phyloP scores from a whole-genome alignment of 2,888 invertebrate species.

The Monochamus alternatus region DNA sequence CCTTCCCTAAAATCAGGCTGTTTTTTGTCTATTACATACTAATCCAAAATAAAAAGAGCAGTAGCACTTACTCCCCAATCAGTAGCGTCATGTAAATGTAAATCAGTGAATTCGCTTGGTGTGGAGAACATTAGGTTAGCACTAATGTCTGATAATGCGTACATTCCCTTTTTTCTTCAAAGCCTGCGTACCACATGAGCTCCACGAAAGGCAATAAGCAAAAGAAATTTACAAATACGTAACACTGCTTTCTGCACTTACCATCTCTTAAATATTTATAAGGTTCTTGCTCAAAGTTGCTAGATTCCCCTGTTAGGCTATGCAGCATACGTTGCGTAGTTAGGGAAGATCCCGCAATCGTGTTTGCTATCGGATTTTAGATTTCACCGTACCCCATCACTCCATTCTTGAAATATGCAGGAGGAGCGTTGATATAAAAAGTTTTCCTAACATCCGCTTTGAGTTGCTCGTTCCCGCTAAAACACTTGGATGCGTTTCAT shows the following conservation, averaged over 20 bases:
- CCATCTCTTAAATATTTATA: constrained; percentile 18
- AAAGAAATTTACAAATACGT: neutral
- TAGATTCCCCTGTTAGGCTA: neutral
- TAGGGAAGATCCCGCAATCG: neutral
- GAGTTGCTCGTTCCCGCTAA: neutral
- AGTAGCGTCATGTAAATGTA: too few species aligned
- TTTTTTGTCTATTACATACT: too few species aligned
- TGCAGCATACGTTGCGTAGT: neutral
- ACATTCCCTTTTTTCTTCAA: too few species aligned
- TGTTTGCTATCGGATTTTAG: constrained; percentile 3
- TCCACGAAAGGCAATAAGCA: neutral
- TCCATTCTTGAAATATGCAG: neutral
- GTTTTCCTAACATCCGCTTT: neutral
- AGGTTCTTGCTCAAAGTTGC: constrained; percentile 1
- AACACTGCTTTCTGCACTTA: constrained; percentile 14
- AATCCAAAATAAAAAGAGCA: too few species aligned
- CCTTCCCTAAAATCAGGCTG: too few species aligned
- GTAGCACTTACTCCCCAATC: too few species aligned
- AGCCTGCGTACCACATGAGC: too few species aligned
- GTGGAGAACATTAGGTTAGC: too few species aligned
- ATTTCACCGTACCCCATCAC: neutral
- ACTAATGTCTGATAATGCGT: too few species aligned
- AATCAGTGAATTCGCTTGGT: too few species aligned
- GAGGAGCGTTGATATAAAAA: neutral
- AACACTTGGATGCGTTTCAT: too few species aligned